A percentile compares a stretch with the other conserved stretches of the same genome.
Conservation (phyloP, 1,140 invertebrate species). For the Heterodera schachtii region DNA sequence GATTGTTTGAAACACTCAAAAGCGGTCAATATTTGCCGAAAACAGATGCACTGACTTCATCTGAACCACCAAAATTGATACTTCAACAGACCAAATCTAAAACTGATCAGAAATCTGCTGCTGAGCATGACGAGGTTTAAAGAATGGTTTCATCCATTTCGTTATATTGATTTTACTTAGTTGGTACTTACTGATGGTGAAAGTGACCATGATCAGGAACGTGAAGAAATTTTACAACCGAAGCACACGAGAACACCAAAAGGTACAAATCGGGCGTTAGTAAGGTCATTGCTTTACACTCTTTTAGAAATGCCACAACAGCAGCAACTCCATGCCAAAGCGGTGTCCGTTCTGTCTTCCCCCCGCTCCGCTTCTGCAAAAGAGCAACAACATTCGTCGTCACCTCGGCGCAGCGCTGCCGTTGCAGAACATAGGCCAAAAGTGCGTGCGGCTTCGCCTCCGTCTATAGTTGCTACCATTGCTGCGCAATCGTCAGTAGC, state of each 20-base stretch:
- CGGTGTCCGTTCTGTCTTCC: not conserved
- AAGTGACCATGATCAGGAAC: conserved; percentile 20
- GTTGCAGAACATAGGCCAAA: not conserved
- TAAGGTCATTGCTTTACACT: not conserved
- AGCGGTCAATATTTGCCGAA: not conserved
- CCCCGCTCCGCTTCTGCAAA: conserved; percentile 1
- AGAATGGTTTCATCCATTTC: no score
- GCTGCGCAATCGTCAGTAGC: conserved; percentile 10
- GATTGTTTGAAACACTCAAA: conserved; percentile 18
- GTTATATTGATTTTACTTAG: not conserved
- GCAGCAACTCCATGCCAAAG: not conserved
- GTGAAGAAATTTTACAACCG: not conserved
- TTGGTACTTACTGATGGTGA: conserved; percentile 26
- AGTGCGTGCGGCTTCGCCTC: not conserved
- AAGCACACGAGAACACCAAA: not conserved
- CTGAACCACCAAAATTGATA: not conserved
- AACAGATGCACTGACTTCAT: not conserved
- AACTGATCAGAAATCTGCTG: conserved; percentile 11
- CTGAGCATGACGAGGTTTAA: conserved; percentile 20
- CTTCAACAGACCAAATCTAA: not conserved
- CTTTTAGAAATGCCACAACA: not conserved
- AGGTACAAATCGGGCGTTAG: not conserved
- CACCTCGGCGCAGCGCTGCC: conserved; percentile 8
- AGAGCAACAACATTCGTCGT: conserved; percentile 7
- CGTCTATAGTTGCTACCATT: not conserved